Base-by-base conservation (phyloP, 2,888 invertebrate genomes). In the Amiota minor region DNA sequence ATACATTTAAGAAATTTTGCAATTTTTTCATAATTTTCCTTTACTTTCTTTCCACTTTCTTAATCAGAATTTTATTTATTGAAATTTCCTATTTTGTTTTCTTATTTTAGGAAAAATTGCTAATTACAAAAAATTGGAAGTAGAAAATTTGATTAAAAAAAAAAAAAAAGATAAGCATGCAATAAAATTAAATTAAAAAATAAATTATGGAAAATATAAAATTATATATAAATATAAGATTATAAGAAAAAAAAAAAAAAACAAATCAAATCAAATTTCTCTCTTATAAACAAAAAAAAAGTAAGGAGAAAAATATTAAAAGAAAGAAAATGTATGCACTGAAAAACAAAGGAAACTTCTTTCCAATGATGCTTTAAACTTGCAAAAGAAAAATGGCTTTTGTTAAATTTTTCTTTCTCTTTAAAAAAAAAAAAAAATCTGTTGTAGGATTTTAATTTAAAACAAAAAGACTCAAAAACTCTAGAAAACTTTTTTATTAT, bases 401-500 rank as follows among this genome's bases (percentile, higher is more conserved):
- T 35, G 35, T 35, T 35, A 35, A 35, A 35, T 35, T 35, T 35
- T 35, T 35, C 35, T 35, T 35, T 35, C 35, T 35, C 6, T 35
- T 6, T 6, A 6, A 35, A 35, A 35, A 35, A 35, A 6, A 35
- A 73, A 9, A 73, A 75, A 85, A 84, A 84, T 86, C 87, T 84
- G 87, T 84, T 86, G 84, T 84, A 86, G 81, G 87, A 86, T 86
- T 84, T 81, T 77, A 76, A 74, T 76, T 75, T 59, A 23, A 50
- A 50, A 61, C 6, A 56, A 68, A 68, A 68, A 70, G 61, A 59
- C 49, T 70, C 49, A 18, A 50, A n/a, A 61, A 35, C 50, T 62
- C 16, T 45, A 50, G n/a, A 20, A 50, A 67, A 0, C n/a, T 53
- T 35, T 35, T 23, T 23, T 23, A 35, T 62, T 35, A 1, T 2